Conservation (phyloP, 2,113 vertebrate genomes). For the Theristicus caerulescens region DNA sequence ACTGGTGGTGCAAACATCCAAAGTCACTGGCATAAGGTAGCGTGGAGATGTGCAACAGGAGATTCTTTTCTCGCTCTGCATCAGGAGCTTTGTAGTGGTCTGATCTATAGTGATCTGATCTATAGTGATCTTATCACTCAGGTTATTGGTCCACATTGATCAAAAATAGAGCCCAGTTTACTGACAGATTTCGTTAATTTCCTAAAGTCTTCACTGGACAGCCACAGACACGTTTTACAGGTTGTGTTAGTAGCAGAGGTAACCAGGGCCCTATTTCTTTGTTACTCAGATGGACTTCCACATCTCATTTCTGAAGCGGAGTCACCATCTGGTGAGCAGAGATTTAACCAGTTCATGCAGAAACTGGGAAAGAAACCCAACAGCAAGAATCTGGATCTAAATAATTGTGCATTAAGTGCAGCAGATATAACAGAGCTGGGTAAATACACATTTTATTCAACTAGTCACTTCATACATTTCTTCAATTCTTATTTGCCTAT, state of each 20-base stretch:
- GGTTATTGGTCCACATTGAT: background rate
- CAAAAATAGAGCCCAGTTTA: background rate
- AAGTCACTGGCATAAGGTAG: background rate
- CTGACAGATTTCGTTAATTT: background rate
- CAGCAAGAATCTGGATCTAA: slow-evolving; percentile 74
- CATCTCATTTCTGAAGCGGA: slow-evolving; percentile 15
- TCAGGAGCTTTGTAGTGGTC: background rate
- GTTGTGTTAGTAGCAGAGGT: background rate
- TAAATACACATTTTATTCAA: slow-evolving; percentile 36
- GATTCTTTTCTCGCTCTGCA: background rate
- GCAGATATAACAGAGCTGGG: slow-evolving; percentile 79
- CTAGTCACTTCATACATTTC: background rate
- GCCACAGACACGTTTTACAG: background rate
- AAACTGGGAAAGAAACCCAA: slow-evolving; percentile 77
- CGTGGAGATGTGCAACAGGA: background rate
- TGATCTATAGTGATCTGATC: background rate
- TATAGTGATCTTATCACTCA: background rate
- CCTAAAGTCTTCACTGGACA: background rate
- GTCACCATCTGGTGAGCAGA: slow-evolving; percentile 64
- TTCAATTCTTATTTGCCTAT: background rate
- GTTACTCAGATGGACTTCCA: slow-evolving; percentile 38
- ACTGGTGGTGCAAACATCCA: background rate
- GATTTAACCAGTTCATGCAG: slow-evolving; percentile 77
- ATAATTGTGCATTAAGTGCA: slow-evolving; percentile 77
- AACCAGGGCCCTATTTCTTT: background rate